phyloP scores from a whole-genome alignment of 2,888 invertebrate species.

The Acleris holmiana region DNA sequence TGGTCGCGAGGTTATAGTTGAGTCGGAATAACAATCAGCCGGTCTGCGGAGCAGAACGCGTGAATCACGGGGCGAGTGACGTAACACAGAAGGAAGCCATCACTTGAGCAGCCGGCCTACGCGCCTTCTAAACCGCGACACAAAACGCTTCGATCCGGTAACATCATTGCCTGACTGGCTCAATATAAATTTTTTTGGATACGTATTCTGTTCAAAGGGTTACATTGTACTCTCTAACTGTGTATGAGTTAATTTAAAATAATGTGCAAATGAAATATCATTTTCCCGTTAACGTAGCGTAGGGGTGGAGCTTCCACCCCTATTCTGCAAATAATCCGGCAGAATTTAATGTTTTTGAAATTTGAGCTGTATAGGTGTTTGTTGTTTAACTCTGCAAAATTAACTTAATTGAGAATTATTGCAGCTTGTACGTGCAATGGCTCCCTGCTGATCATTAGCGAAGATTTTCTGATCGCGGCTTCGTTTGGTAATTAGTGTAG shows the following conservation, averaged over 20 bases:
- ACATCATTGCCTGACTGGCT: conserved; percentile 55
- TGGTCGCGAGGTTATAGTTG: conserved; percentile 61
- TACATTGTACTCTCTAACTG: conserved; percentile 2
- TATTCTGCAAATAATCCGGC: conserved; percentile 13
- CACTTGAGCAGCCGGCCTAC: conserved; percentile 74
- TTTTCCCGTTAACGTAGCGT: conserved; percentile 7
- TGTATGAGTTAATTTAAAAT: conserved; percentile 15
- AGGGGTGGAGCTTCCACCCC: conserved; percentile 4
- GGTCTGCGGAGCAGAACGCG: conserved; percentile 59
- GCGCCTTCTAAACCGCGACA: conserved; percentile 60
- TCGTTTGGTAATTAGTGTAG: conserved; percentile 68
- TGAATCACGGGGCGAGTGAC: conserved; percentile 75
- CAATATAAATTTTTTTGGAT: conserved; percentile 38
- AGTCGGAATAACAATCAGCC: conserved; percentile 55
- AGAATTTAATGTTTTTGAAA: conserved; percentile 18
- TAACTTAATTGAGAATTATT: conserved; percentile 13
- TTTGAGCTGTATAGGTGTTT: conserved; percentile 9
- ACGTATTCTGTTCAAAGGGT: background rate
- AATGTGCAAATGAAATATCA: conserved; percentile 20
- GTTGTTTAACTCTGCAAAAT: conserved; percentile 12
- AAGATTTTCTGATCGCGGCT: conserved; percentile 37
- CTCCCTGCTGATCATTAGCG: conserved; percentile 25
- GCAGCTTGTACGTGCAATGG: conserved; percentile 11
- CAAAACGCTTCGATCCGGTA: conserved; percentile 59
- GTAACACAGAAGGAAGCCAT: conserved; percentile 75